Evolutionary conservation across 2,113 vertebrate species (phyloP).

Genomic region (Rhegmatorhina hoffmannsi): DNA sequence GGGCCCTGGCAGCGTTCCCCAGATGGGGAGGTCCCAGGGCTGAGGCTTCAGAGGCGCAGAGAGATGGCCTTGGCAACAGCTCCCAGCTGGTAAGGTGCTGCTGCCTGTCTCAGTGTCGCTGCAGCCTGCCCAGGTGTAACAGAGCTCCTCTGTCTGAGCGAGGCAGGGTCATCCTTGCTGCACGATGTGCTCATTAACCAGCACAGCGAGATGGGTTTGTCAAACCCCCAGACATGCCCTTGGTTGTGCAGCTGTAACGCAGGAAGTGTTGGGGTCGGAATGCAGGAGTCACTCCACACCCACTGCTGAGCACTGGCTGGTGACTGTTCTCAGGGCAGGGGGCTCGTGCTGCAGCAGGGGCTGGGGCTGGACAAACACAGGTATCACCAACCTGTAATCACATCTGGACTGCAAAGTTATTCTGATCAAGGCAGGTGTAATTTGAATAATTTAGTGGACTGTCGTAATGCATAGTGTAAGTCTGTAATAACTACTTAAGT

Average conservation of each 20-base stretch:
- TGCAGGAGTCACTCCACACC: fast-evolving
- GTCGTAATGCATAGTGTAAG: background rate
- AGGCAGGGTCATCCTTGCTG: background rate
- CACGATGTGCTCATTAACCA: fast-evolving
- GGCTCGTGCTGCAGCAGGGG: fast-evolving
- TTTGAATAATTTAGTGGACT: background rate
- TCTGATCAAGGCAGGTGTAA: background rate
- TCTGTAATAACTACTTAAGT: background rate
- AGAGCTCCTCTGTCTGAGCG: background rate
- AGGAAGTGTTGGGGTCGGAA: fast-evolving
- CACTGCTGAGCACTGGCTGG: fast-evolving
- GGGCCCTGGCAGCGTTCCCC: background rate
- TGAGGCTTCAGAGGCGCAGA: fast-evolving
- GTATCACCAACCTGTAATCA: background rate
- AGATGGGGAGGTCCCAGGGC: fast-evolving
- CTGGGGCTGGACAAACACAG: background rate
- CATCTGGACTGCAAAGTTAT: background rate
- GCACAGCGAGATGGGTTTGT: background rate
- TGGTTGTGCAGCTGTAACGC: fast-evolving
- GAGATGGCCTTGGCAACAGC: fast-evolving
- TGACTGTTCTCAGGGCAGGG: fast-evolving
- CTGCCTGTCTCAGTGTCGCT: fast-evolving
- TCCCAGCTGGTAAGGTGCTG: fast-evolving
- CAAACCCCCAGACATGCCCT: fast-evolving
- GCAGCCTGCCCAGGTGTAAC: background rate